A percentile compares a stretch with the other conserved stretches of the same genome.
Conservation (phyloP, 2,888 invertebrate genomes). For the Trisateles emortualis region DNA sequence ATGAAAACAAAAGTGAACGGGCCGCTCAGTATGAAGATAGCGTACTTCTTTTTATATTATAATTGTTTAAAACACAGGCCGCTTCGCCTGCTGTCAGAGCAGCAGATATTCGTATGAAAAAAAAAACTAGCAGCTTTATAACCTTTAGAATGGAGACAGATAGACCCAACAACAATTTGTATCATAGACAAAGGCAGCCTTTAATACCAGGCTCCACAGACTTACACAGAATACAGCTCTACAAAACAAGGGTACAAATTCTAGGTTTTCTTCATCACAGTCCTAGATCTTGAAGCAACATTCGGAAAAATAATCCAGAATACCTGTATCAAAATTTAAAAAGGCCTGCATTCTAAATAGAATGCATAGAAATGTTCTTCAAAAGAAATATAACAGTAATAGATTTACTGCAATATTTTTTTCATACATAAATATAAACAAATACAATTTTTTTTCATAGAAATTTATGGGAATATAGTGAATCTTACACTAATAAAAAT, state of each 20-base stretch:
- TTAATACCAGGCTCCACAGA: no score
- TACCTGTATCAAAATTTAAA: neutral
- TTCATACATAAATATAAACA: neutral
- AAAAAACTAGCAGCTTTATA: no score
- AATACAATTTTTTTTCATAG: neutral
- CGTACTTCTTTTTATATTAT: no score
- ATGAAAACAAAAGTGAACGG: no score
- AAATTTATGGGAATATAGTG: neutral
- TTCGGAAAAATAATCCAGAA: neutral
- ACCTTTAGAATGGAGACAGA: no score
- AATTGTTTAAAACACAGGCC: no score
- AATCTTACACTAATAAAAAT: slow-evolving; percentile 26
- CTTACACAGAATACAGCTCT: neutral
- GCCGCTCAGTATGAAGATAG: no score
- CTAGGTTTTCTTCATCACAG: neutral
- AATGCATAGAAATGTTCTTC: neutral
- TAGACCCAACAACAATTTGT: no score
- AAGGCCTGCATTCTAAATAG: neutral
- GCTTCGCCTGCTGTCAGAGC: no score
- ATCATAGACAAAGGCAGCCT: no score
- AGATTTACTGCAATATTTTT: neutral
- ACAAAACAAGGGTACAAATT: neutral
- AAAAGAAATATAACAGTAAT: neutral
- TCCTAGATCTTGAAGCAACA: neutral
- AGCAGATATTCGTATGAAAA: no score